Conservation (phyloP, 2,113 vertebrate genomes). For the Accipiter virgatus region DNA sequence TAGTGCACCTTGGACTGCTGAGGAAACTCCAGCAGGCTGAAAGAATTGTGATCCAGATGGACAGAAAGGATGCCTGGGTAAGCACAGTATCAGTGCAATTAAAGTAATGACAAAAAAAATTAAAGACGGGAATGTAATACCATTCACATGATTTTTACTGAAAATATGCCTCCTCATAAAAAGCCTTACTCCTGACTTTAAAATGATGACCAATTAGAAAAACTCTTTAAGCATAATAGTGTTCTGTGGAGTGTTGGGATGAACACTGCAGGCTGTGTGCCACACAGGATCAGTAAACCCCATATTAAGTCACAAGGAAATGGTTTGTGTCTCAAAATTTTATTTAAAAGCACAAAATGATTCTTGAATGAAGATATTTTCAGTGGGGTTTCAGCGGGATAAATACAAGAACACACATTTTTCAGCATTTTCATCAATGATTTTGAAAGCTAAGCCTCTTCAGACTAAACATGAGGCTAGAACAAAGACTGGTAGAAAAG, state of each 20-base stretch:
- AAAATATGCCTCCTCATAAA: not conserved
- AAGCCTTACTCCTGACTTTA: not conserved
- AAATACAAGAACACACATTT: not conserved
- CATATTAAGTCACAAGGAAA: not conserved
- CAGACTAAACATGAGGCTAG: not conserved
- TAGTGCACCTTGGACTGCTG: not conserved
- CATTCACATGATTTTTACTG: not conserved
- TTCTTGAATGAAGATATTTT: not conserved
- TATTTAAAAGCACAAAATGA: not conserved
- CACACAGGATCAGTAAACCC: not conserved
- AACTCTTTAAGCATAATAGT: not conserved
- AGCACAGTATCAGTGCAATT: not conserved
- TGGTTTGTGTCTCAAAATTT: not conserved
- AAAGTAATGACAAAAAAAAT: not conserved
- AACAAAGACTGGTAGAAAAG: not conserved
- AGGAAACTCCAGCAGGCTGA: not conserved
- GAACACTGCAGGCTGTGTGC: not conserved
- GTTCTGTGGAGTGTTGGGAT: not conserved
- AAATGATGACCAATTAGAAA: not conserved
- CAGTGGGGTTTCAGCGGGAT: not conserved
- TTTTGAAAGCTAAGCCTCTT: not conserved
- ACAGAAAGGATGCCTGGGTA: not conserved
- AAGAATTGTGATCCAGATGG: not conserved
- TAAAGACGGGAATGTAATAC: not conserved
- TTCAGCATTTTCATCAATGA: not conserved